phyloP scores from a whole-genome alignment of 2,113 vertebrate species.

The Sclerurus mexicanus region DNA sequence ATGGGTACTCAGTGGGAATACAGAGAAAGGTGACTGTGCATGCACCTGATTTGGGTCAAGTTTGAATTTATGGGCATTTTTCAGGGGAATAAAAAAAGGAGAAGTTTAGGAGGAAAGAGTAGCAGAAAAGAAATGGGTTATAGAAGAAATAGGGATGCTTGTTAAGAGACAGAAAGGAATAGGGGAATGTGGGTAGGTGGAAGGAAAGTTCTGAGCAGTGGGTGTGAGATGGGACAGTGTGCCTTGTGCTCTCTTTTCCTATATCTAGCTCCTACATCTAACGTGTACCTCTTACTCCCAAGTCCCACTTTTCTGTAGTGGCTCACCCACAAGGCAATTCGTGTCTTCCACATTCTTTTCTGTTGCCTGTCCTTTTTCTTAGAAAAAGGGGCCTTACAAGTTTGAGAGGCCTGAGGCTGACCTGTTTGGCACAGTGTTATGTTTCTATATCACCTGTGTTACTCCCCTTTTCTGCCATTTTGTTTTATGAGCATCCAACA shows the following conservation, averaged over 20 bases:
- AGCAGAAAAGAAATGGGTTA: neutral
- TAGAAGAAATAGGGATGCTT: neutral
- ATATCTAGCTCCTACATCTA: neutral
- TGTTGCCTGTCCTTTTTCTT: neutral
- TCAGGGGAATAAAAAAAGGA: accelerated
- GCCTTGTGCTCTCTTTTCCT: neutral
- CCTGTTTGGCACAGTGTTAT: neutral
- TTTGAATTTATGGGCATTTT: neutral
- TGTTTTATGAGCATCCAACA: neutral
- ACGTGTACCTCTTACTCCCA: neutral
- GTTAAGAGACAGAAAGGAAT: neutral
- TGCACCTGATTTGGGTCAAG: neutral
- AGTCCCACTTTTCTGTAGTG: neutral
- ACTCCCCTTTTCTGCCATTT: neutral
- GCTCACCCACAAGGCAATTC: neutral
- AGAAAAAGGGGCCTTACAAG: neutral
- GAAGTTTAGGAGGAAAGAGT: neutral
- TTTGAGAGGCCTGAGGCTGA: neutral
- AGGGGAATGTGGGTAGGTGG: neutral
- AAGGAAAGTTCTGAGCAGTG: neutral
- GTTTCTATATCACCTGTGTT: neutral
- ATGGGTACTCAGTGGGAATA: neutral
- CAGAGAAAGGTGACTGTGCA: neutral
- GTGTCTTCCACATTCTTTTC: neutral
- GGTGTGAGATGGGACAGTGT: neutral